Evolutionary conservation across 2,113 vertebrate species (phyloP), one percentile per base, ranked within the genome.

Genomic region (Saguinus imperator): DNA sequence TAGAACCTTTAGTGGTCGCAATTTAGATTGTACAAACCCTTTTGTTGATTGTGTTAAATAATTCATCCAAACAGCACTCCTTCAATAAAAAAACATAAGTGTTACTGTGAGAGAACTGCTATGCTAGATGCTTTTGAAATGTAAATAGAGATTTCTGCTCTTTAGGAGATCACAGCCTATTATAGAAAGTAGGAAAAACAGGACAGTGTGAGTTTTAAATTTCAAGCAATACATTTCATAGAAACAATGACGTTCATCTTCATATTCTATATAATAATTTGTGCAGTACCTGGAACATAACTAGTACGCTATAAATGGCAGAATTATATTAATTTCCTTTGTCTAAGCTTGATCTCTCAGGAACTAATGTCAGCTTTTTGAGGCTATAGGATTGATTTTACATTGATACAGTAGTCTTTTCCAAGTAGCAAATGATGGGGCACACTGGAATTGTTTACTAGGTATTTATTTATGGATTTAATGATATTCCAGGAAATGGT

Each of bases 61-160:
- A 93, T 84, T 97, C n/a, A 94, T 95, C 35, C 58, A 91, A 77
- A 82, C 0, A 66, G 29, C 20, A 76, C 81, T 92, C 43, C 92
- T 64, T 92, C 48, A 81, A 58, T 3, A 43, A 20, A 66, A 23
- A 37, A 64, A 68, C 57, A 27, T n/a, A 61, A 25, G 3, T 68
- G 9, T 76, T 88, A 35, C 25, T n/a, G 11, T 35, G 23, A 80
- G 40, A 80, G 43, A 95, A 91, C 43, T 91, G 5, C 50, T 57
- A 18, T 45, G 8, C 29, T 35, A 79, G 58, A 14, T 91, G 29
- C 29, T 48, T 79, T 89, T 16, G 58, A 77, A 23, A 72, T 76
- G 35, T 14, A 94, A 52, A 66, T 27, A 89, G 79, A 81, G 10
- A 84, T 94, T 29, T 10, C 10, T 93, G 25, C 17, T 48, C 23